phyloP scores from a whole-genome alignment of 2,888 invertebrate genomes.

The Acronicta leporina region DNA sequence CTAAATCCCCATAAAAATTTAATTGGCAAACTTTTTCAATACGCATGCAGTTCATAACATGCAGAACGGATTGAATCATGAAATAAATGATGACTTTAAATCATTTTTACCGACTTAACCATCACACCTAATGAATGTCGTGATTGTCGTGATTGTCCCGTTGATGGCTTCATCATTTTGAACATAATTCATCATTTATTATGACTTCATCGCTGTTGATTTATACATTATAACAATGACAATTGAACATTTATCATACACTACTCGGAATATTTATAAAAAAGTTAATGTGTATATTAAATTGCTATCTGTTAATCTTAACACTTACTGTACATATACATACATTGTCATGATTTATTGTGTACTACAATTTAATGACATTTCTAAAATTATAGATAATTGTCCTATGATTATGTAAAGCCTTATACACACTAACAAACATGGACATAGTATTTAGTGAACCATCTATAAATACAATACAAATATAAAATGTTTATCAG shows the following conservation, averaged over 20 bases:
- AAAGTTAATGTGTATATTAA: conserved; percentile 24
- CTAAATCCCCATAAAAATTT: conserved; percentile 23
- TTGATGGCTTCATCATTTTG: conserved; percentile 35
- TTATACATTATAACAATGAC: conserved; percentile 17
- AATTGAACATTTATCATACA: conserved; percentile 26
- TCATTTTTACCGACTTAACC: conserved; percentile 30
- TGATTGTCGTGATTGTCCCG: conserved; percentile 10
- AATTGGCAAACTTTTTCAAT: conserved; percentile 15
- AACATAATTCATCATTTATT: conserved; percentile 22
- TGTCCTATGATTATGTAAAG: neutral
- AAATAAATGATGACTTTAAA: conserved; percentile 24
- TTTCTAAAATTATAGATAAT: conserved; percentile 13
- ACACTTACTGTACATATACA: neutral
- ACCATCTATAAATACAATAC: too few species aligned
- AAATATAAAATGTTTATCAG: too few species aligned
- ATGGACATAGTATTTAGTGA: neutral
- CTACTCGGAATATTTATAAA: conserved; percentile 1
- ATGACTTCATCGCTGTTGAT: conserved; percentile 22
- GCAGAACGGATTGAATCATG: conserved; percentile 11
- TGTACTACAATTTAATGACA: conserved; percentile 1
- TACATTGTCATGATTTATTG: conserved; percentile 15
- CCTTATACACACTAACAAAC: neutral
- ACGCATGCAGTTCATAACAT: conserved; percentile 5
- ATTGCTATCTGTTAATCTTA: neutral
- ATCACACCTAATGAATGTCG: conserved; percentile 22